Percentiles rank a stretch among this genome's conserved stretches.
phyloP scores from a whole-genome alignment of 2,797 vertebrate species.

The Agapornis canus region DNA sequence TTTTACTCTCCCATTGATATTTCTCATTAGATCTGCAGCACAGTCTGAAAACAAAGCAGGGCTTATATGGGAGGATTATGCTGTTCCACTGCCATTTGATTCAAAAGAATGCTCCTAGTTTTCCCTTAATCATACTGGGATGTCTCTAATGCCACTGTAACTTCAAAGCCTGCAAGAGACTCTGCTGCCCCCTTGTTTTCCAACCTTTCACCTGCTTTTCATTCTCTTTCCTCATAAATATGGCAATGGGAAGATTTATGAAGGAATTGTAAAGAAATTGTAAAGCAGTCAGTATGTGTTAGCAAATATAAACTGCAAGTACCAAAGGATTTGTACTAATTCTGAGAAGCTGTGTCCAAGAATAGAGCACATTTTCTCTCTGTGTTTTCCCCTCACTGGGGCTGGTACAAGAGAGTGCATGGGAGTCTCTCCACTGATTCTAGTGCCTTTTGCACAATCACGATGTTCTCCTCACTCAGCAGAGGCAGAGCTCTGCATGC shows the following conservation, averaged over 20 bases:
- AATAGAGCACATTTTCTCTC: background rate
- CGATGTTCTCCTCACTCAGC: background rate
- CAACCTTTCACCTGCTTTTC: background rate
- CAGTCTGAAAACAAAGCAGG: conserved; percentile 3
- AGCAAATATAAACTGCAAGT: background rate
- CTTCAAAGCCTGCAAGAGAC: background rate
- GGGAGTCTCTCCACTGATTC: background rate
- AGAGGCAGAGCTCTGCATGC: background rate
- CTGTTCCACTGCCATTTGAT: background rate
- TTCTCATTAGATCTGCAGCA: background rate
- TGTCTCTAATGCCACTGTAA: background rate
- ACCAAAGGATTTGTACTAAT: background rate
- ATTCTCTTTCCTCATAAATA: background rate
- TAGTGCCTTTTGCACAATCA: background rate
- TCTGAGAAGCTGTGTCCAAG: background rate
- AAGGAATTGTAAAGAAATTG: background rate
- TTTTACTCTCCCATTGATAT: background rate
- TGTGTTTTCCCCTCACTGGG: background rate
- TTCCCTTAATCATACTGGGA: background rate
- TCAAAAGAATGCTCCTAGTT: background rate
- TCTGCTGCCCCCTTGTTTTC: background rate
- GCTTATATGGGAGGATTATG: background rate
- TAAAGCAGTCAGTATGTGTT: background rate
- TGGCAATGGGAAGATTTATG: background rate
- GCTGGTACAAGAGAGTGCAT: background rate